phyloP scores from a whole-genome alignment of 2,797 vertebrate species.

The Tolypeutes matacus region DNA sequence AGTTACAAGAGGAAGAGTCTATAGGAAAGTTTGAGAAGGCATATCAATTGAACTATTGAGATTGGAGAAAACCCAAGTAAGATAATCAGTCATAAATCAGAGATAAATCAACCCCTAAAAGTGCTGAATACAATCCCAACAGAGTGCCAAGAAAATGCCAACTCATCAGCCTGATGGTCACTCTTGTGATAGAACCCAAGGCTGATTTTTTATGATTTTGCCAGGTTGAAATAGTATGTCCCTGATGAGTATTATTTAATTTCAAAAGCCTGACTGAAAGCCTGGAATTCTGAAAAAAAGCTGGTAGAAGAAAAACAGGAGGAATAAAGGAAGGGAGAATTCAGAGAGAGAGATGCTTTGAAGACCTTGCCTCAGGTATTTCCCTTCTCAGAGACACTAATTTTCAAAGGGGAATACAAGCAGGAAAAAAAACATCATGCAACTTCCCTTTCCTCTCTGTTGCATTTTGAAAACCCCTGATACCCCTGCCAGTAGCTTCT shows the following conservation, averaged over 20 bases:
- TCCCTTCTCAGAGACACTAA: background rate
- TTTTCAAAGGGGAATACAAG: background rate
- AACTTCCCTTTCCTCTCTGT: background rate
- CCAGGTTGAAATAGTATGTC: background rate
- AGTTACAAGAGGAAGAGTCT: background rate
- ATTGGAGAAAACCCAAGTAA: background rate
- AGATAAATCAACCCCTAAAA: background rate
- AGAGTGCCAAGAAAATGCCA: slow-evolving; percentile 29
- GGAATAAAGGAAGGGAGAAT: background rate
- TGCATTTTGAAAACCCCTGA: background rate
- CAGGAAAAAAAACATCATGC: background rate
- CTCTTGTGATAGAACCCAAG: background rate
- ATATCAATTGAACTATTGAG: background rate
- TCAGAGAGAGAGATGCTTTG: background rate
- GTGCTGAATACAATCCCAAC: background rate
- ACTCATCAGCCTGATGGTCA: background rate
- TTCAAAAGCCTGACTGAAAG: slow-evolving; percentile 30
- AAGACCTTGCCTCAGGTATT: background rate
- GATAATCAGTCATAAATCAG: background rate
- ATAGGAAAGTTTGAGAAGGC: background rate
- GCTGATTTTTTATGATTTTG: slow-evolving; percentile 1
- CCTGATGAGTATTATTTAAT: slow-evolving; percentile 9
- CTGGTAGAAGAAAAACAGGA: background rate
- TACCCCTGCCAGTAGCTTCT: background rate
- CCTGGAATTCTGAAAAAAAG: background rate